Evolutionary conservation across 1,140 invertebrate genomes (phyloP), one percentile per base, ranked within the genome.

Genomic region (Plectus sambesii): DNA sequence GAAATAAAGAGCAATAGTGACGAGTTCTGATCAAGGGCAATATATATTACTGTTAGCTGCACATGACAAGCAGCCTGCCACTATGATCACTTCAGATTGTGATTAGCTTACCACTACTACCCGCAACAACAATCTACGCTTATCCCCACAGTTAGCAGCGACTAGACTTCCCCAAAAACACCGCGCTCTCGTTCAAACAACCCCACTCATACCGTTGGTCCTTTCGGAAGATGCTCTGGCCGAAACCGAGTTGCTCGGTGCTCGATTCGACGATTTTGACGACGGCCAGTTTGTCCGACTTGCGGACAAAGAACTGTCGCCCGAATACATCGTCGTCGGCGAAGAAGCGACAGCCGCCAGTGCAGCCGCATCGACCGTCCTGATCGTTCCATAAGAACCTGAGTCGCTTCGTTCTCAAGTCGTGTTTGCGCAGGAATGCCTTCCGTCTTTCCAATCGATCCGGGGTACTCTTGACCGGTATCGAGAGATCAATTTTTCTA

Each of bases 321-420:
- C 46, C 47, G 22, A 37, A 17, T 15, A 30, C 52, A 46, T 64
- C 62, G 5, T 50, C 23, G 8, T 44, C 30, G 1, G 35, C 89
- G 70, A 97, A 97, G 72, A 98, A 98, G 12, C 75, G 74, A 66
- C 87, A 94, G 0, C 88, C 88, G 2, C 92, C 92, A 35, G 85
- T 82, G 72, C 93, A 98, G 0, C 88, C 90, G 71, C 93, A 97
- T 56, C 82, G 72, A 73, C 9, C 29, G 39, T 60, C 82, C 80
- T 53, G 74, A 9, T 70, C 75, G 1, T 81, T 78, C 89, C 90
- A 97, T 1, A 97, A 70, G 67, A 97, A 96, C 85, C 87, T 92
- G 5, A 98, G 73, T 50, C 87, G 77, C 69, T 86, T 88, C 0
- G 81, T 82, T 51, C 80, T 78, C 27, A 81, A 79, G 72, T 98